Percentiles rank a stretch among this genome's conserved stretches.
Conservation (phyloP, 2,888 invertebrate genomes). For the Cataglyphis rosenhaueri region DNA sequence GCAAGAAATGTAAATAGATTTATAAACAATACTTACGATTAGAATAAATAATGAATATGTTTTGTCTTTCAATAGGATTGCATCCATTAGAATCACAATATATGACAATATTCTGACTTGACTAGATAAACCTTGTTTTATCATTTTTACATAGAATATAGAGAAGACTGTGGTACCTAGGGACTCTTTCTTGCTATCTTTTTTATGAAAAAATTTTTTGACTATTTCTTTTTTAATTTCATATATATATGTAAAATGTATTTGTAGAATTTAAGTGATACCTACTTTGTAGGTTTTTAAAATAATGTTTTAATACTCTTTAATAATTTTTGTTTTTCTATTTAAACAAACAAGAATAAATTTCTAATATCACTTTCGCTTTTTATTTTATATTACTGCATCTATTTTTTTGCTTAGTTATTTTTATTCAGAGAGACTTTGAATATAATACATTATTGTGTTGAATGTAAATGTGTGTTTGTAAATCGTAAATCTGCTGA, state of each 20-base stretch:
- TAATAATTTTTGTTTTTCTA: background rate
- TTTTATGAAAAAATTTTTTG: background rate
- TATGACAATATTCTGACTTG: slow-evolving; percentile 70
- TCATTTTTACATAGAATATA: slow-evolving; percentile 33
- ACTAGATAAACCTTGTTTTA: slow-evolving; percentile 74
- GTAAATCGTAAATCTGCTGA: background rate
- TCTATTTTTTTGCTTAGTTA: background rate
- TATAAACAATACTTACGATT: slow-evolving; percentile 66
- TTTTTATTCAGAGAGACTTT: background rate
- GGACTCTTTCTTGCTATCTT: background rate
- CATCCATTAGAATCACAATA: slow-evolving; percentile 63
- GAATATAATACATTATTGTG: background rate
- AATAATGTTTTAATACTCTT: background rate
- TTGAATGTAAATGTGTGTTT: background rate
- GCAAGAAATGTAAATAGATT: slow-evolving; percentile 68
- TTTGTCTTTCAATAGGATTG: slow-evolving; percentile 70
- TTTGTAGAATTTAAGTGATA: background rate
- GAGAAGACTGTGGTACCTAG: slow-evolving; percentile 2
- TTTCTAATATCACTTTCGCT: background rate
- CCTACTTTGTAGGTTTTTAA: background rate
- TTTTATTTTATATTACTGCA: background rate
- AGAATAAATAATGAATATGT: slow-evolving; percentile 68
- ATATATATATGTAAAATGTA: background rate
- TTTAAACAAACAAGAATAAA: background rate
- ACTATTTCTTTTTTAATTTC: background rate